Base-by-base conservation (phyloP, 1,140 invertebrate species). In the Drosophila repletoides region DNA sequence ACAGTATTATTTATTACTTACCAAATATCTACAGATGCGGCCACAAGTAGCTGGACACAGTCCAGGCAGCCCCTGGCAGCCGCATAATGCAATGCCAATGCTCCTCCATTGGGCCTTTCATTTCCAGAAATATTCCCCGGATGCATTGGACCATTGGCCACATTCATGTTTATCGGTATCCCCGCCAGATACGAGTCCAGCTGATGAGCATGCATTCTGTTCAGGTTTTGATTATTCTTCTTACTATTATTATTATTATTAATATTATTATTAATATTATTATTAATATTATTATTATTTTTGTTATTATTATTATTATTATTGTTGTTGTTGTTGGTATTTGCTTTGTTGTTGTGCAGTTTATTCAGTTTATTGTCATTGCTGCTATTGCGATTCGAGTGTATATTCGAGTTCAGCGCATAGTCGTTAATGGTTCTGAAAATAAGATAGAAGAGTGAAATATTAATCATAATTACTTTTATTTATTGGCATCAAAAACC, bases 71-170 rank as follows among this genome's bases (percentile, higher is more conserved):
- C 96, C 59, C 95, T 92, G 40, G 95, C 95, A 14, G 95, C 95
- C 1, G 96, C 96, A 91, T 97, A 97, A 89, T 97, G 96, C 40
- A 97, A 92, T 53, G 96, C 95, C 55, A 97, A 91, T 29, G 95
- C 89, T 19, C 89, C 89, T 75, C 89, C 89, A 49, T 90, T 88
- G 64, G 89, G 86, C 52, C 89, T 89, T 87, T 90, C 89, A 60
- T 71, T 80, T 19, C 74, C 89, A 43, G 88, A 88, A 89, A 90
- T 74, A 29, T 64, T 89, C 38, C 76, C 84, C 68, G 72, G 71
- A 79, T 87, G 79, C 77, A 88, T 67, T 70, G 65, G 55, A 22
- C 80, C n/a, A n/a, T n/a, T 61, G 21, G 60, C 26, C 43, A 28
- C 55, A 29, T 7, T 65, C 53, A 84, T 76, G 29, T 29, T 41